Evolutionary conservation across 2,113 vertebrate species (phyloP).

Genomic region (Menura novaehollandiae): DNA sequence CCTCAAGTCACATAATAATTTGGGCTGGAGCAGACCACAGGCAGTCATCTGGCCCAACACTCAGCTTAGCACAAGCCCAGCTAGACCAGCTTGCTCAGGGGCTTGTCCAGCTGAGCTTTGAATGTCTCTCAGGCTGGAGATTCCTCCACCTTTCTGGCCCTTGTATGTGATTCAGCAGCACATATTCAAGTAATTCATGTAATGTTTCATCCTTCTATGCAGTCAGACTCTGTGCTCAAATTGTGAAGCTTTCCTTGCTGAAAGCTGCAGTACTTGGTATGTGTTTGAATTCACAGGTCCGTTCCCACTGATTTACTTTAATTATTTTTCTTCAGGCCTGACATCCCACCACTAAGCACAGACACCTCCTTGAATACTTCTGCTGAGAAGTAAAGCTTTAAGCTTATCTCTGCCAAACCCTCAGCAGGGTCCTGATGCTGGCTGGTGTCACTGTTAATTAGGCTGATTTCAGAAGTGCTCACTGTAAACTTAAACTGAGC

Average conservation of each 20-base stretch:
- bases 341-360: background rate
- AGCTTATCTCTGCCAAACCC: constrained; percentile 17
- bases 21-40: background rate
- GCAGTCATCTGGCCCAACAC: background rate
- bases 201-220: background rate
- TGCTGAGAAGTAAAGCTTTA: background rate
- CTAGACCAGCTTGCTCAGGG: background rate
- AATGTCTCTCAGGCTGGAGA: background rate
- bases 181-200: background rate
- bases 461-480: background rate
- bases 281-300: background rate
- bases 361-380: background rate
- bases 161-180: background rate
- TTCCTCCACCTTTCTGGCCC: background rate
- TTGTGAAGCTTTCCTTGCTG: background rate
- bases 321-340: constrained; percentile 38
- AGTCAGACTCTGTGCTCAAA: background rate
- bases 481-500: background rate
- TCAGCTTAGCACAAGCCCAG: background rate
- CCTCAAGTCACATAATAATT: background rate
- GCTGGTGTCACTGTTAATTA: constrained; percentile 30
- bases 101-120: background rate
- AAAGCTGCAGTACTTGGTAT: background rate
- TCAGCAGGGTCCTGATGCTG: background rate
- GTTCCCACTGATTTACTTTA: background rate